phyloP scores from a whole-genome alignment of 2,888 invertebrate species.

The Notodonta ziczac region DNA sequence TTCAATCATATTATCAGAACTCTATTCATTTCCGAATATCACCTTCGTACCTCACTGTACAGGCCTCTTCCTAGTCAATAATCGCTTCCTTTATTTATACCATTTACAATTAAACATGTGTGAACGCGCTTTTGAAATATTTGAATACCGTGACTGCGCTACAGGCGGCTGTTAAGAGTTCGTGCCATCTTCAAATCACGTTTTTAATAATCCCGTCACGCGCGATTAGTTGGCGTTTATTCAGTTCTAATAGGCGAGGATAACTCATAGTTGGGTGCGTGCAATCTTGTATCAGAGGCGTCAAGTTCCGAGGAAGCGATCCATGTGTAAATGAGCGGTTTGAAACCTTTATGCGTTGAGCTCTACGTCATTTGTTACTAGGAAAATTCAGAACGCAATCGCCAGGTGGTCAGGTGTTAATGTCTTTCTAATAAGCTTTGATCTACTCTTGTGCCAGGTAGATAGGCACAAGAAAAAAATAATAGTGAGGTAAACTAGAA shows the following conservation, averaged over 20 bases:
- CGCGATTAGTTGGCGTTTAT: conserved; percentile 25
- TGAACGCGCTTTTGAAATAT: conserved; percentile 18
- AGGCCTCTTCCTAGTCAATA: conserved; percentile 25
- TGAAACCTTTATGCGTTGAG: too few species aligned
- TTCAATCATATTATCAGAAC: not conserved
- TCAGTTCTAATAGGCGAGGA: conserved; percentile 24
- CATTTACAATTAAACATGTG: conserved; percentile 19
- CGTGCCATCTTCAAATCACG: conserved; percentile 32
- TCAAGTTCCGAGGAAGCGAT: not conserved
- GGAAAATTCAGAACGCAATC: too few species aligned
- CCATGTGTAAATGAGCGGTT: too few species aligned
- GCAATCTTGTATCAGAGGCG: not conserved
- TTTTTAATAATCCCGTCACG: conserved; percentile 19
- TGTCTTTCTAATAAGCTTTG: too few species aligned
- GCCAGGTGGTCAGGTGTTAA: too few species aligned
- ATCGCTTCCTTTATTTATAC: conserved; percentile 32
- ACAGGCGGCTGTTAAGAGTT: conserved; percentile 16
- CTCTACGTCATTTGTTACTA: too few species aligned
- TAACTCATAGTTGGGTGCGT: conserved; percentile 4
- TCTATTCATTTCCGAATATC: not conserved
- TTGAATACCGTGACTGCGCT: conserved; percentile 24
- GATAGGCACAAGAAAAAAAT: too few species aligned
- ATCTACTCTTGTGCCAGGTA: too few species aligned
- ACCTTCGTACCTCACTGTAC: conserved; percentile 4
- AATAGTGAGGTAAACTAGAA: too few species aligned